Base-by-base conservation (phyloP, 35 echinoderm and acorn worm species). In the Apostichopus californicus region DNA sequence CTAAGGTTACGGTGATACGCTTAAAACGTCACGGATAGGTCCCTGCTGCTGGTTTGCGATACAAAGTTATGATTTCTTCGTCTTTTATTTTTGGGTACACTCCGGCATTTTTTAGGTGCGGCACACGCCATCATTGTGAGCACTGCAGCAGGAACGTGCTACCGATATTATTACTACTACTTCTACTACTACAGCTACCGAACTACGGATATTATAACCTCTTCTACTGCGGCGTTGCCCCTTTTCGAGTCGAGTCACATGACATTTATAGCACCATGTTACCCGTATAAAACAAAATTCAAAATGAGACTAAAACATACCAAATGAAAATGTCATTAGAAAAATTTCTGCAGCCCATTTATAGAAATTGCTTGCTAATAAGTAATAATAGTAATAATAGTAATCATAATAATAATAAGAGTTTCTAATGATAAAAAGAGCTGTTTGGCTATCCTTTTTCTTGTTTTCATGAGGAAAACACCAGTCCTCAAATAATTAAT, bases 211-310 rank as follows among this genome's bases (percentile, higher is more conserved):
- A 46, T 46, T 46, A 46, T 46, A 46, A 46, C 34, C 34, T 46
- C 34, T 46, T 46, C 34, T 46, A 46, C 71, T 21, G n/a, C 11
- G 17, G 14, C 25, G 86, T 89, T 89, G 86, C 72, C 86, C 86
- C 86, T 65, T 89, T 75, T 72, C 34, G 86, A 72, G 86, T 89
- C 23, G 68, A 66, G 81, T 85, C 81, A 72, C 86, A 89, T 89
- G 86, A 89, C 60, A 58, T 72, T 22, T 66, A 82, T 89, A 89
- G 86, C 86, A 89, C 86, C 86, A 89, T 89, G 86, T 75, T 89
- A 89, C 86, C 86, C 86, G 86, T 89, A 89, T 89, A 89, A 89
- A 89, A 22, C 71, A 89, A 78, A 78, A 89, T 72, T 72, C 7
- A 72, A 66, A 89, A 89, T 25, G 23, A 89, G 57, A 85, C 55